Evolutionary conservation across 2,797 vertebrate species (phyloP).

Genomic region (Onychomys arenicola): DNA sequence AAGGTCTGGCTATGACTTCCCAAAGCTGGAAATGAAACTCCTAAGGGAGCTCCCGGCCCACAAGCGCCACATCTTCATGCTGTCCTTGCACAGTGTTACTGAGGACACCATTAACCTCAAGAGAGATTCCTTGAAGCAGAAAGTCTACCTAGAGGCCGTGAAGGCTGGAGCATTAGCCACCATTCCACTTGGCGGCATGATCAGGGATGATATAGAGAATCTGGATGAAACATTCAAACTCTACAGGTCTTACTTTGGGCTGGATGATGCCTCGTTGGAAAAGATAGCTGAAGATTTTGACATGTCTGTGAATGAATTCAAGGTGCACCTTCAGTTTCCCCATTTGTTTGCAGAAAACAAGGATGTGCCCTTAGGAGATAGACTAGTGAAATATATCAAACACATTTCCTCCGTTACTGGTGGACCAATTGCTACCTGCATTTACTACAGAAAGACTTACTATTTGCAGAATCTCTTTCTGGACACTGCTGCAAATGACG

Average conservation of each 20-base stretch:
- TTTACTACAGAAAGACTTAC: not conserved
- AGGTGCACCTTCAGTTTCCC: not conserved
- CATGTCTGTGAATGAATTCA: not conserved
- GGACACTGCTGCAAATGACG: not conserved
- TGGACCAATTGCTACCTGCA: fast-evolving
- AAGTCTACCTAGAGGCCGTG: not conserved
- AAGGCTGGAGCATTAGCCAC: not conserved
- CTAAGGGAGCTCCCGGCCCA: slow-evolving; percentile 81
- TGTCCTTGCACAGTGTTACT: slow-evolving; percentile 21
- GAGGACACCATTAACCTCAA: slow-evolving; percentile 51
- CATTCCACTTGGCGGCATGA: not conserved
- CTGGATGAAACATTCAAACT: not conserved
- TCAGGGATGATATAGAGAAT: not conserved
- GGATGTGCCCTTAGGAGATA: not conserved
- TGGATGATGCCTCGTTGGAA: not conserved
- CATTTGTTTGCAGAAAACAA: not conserved
- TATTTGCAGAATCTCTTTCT: not conserved
- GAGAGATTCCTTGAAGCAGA: slow-evolving; percentile 53
- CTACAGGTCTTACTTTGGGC: not conserved
- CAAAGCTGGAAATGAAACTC: slow-evolving; percentile 74
- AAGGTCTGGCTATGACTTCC: slow-evolving; percentile 79
- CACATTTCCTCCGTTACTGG: not conserved
- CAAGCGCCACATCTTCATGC: slow-evolving; percentile 78
- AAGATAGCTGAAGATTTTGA: not conserved
- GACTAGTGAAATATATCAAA: not conserved